Evolutionary conservation across 2,888 invertebrate genomes (phyloP).

Genomic region (Sphaerophoria rueppellii): DNA sequence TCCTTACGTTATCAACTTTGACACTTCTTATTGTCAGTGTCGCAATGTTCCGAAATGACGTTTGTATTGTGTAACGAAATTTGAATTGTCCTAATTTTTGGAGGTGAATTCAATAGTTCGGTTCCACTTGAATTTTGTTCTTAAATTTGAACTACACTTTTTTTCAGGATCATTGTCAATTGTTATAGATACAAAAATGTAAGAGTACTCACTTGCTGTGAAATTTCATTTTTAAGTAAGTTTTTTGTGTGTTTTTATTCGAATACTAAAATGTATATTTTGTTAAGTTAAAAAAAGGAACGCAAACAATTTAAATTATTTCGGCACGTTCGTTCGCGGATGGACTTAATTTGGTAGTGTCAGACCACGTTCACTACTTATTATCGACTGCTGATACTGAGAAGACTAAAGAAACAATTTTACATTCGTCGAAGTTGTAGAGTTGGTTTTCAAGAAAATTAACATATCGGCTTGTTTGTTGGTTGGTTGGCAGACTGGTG

Average conservation of each 20-base stretch:
- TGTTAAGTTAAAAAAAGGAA: conserved; percentile 30
- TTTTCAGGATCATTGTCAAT: conserved; percentile 30
- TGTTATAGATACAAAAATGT: background rate
- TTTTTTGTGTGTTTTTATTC: conserved; percentile 37
- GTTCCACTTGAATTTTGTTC: conserved; percentile 19
- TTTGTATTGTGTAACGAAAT: background rate
- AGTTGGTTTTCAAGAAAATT: conserved; percentile 70
- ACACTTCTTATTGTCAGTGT: conserved; percentile 5
- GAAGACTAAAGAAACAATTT: conserved; percentile 73
- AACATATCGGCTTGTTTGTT: conserved; percentile 70
- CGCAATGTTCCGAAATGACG: background rate
- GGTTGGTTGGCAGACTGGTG: conserved; percentile 55
- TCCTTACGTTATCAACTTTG: conserved; percentile 27
- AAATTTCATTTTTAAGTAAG: conserved; percentile 53
- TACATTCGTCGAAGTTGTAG: conserved; percentile 73
- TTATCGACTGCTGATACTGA: conserved; percentile 76
- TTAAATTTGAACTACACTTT: conserved; percentile 14
- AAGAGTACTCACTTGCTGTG: conserved; percentile 66
- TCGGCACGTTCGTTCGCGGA: conserved; percentile 56
- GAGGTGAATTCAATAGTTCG: background rate
- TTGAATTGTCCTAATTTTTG: conserved; percentile 18
- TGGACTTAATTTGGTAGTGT: conserved; percentile 75
- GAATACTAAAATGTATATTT: conserved; percentile 19
- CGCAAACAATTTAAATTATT: conserved; percentile 47
- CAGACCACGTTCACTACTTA: conserved; percentile 78